Evolutionary conservation across 2,888 invertebrate genomes (phyloP), one percentile per base, ranked within the genome.

Genomic region (Sisyra nigra): DNA sequence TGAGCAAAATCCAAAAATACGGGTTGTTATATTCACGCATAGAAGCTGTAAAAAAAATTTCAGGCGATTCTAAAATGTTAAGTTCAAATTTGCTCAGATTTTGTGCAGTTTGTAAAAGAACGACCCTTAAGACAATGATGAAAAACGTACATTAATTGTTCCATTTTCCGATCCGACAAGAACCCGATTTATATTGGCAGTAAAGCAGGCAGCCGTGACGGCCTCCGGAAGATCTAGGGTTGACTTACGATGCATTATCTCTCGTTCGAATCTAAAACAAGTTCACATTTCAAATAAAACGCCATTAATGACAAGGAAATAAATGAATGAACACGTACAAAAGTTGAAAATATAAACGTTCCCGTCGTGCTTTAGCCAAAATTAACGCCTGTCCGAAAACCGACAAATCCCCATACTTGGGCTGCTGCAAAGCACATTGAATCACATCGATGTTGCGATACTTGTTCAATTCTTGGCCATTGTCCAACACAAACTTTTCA

Each of bases 381-480:
- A 64, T 56, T 15, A 60, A 57, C 0, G 79, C 79, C 46, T 66
- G 67, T 15, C 68, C 59, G 49, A 70, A 73, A 0, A 81, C 64
- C 30, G 63, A 63, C 17, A 24, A 24, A 24, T 24, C 24, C 7
- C 73, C 75, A 44, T 67, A 65, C 29, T 65, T 61, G n/a, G 72
- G 68, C 54, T 78, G 69, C 51, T 76, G 76, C 17, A 84, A 60
- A 3, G 77, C 79, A 49, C 78, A 72, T 55, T 84, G 83, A 13
- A 82, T 60, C 35, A 83, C 70, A 55, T 80, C 77, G 1, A 74
- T 71, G 48, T 67, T 66, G 5, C 69, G 67, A 50, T 74, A 76
- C 44, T 71, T 69, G 49, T 72, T 71, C 37, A 82, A 60, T 47
- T 74, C 69, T 17, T 71, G 68, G 2, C 80, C 77, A 50, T 74